phyloP scores from a whole-genome alignment of 1,140 invertebrate species.

The Calephelis virginiensis region DNA sequence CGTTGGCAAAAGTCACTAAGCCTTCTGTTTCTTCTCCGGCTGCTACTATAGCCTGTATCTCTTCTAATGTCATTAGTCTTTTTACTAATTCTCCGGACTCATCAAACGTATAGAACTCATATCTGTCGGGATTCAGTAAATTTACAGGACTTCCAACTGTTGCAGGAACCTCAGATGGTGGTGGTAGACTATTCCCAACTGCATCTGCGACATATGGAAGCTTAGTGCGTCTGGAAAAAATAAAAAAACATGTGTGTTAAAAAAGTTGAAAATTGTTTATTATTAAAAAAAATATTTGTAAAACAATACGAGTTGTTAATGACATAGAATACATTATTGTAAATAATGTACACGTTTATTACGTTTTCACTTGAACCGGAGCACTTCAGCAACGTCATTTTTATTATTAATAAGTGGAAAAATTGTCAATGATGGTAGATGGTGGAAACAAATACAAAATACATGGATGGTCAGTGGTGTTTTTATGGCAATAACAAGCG shows the following conservation, averaged over 20 bases:
- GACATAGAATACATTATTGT: too few relatives aligned
- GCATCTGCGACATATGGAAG: slow-evolving; percentile 80
- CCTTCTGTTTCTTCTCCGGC: slow-evolving; percentile 84
- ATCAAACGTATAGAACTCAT: slow-evolving; percentile 91
- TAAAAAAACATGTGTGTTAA: background rate
- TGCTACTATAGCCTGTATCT: slow-evolving; percentile 90
- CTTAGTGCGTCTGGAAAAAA: slow-evolving; percentile 64
- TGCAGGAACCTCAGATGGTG: slow-evolving; percentile 73
- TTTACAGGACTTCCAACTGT: slow-evolving; percentile 87
- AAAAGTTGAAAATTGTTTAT: too few relatives aligned
- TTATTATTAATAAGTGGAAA: too few relatives aligned
- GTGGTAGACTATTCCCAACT: slow-evolving; percentile 80
- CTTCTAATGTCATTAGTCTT: slow-evolving; percentile 88
- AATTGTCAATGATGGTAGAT: too few relatives aligned
- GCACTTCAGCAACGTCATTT: too few relatives aligned
- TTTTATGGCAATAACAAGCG: too few relatives aligned
- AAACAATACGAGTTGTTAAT: too few relatives aligned
- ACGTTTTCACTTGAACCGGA: too few relatives aligned
- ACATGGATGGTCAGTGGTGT: too few relatives aligned
- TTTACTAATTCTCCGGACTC: slow-evolving; percentile 89
- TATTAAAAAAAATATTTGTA: too few relatives aligned
- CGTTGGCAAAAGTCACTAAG: slow-evolving; percentile 75
- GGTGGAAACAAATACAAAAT: too few relatives aligned
- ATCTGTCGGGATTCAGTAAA: slow-evolving; percentile 87
- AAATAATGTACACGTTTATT: too few relatives aligned